Evolutionary conservation across 2,113 vertebrate genomes (phyloP), one percentile per base, ranked within the genome.

Genomic region (Willisornis vidua): DNA sequence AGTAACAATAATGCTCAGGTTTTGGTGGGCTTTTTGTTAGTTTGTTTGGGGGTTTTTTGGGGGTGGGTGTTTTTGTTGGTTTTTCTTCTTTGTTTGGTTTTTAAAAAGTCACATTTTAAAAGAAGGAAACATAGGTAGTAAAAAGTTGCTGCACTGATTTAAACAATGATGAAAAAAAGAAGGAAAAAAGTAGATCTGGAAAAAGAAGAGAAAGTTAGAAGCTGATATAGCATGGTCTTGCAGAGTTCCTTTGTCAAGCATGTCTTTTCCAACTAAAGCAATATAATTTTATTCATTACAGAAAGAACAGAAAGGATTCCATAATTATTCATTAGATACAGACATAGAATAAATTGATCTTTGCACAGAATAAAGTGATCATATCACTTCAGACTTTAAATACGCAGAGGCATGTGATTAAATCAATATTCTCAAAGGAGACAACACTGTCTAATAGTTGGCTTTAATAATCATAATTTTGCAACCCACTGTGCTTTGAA

Each of bases 351-450:
- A 82, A 89, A 89, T 85, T 85, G 73, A 94, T 97, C 91, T 95
- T 91, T 94, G 58, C 54, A 65, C 41, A 89, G 26, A 63, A 63
- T 41, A 63, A 41, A 63, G 26, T 63, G 37, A 63, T 87, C 57
- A 15, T 77, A 84, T 89, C 76, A 67, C 84, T 87, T 92, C 70
- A 92, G 22, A 55, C n/a, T 90, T 94, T 85, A 95, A 94, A 94
- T 65, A 93, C 81, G 68, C 22, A 59, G 73, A 87, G 35, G 74
- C 4, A 39, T 46, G 12, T 58, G 87, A 89, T 91, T 82, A 82
- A 95, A 95, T 91, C 95, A 89, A 82, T 95, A 87, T 87, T 92
- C 93, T 87, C 77, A 87, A 72, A 94, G 66, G 55, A 94, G 77
- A 76, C 28, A 76, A 75, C 49, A 54, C 19, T 71, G 41, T 57